phyloP scores from a whole-genome alignment of 2,113 vertebrate genomes.

The Diadophis punctatus region DNA sequence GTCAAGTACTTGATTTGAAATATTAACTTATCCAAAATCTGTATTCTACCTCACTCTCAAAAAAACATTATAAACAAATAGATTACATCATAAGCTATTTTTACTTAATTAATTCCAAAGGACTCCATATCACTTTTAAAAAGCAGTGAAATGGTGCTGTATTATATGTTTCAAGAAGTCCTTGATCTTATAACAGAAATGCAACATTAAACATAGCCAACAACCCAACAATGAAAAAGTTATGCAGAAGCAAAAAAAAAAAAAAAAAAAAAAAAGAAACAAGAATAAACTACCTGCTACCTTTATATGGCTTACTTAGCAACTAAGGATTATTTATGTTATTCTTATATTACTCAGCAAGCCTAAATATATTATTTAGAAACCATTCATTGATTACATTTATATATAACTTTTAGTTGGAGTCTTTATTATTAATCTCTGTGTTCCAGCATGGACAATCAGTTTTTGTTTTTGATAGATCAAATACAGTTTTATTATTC shows the following conservation, averaged over 20 bases:
- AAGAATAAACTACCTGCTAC: not conserved
- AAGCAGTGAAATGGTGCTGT: not conserved
- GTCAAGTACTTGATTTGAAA: not conserved
- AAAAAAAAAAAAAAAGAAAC: not conserved
- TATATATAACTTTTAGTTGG: not conserved
- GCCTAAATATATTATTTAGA: not conserved
- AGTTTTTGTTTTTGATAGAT: not conserved
- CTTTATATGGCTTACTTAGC: not conserved
- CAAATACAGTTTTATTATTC: not conserved
- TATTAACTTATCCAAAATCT: not conserved
- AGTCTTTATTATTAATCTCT: not conserved
- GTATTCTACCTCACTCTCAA: not conserved
- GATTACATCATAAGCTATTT: not conserved
- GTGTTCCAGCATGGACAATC: not conserved
- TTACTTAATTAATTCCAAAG: not conserved
- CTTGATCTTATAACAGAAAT: not conserved
- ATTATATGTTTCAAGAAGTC: not conserved
- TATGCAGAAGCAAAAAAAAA: not conserved
- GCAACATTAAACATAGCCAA: not conserved
- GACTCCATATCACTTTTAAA: conserved; percentile 9
- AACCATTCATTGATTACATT: not conserved
- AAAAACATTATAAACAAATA: not conserved
- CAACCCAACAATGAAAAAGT: not conserved
- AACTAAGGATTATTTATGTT: not conserved
- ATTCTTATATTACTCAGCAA: not conserved